Evolutionary conservation across 2,113 vertebrate genomes (phyloP), one percentile per base, ranked within the genome.

Genomic region (Xiphophorus couchianus): DNA sequence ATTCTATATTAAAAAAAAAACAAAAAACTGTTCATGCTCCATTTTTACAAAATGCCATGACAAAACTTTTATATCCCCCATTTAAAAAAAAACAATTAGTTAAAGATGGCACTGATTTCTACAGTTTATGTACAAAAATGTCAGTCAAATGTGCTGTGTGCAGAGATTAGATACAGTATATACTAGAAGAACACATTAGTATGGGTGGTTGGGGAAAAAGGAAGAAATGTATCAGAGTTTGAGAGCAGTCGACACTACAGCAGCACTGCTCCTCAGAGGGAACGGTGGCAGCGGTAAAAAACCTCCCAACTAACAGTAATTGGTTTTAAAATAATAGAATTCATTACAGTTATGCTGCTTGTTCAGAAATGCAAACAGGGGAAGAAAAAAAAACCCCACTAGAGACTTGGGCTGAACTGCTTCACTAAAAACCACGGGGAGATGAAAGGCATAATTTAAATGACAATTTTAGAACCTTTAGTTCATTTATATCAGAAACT

Each of bases 271-370:
- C 93, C 92, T 90, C 84, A 79, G 94, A 95, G 94, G 92, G 74
- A 63, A 78, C 37, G 84, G 90, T 91, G 88, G 77, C 83, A 69
- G 82, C 80, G 28, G 84, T 69, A 83, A 81, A 90, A 87, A 89
- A 81, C 84, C 88, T 84, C 76, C 86, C 89, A 93, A 92, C 91
- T 92, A 93, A 91, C 92, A 88, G 93, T 94, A 95, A 95, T 94
- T 95, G 93, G 93, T 91, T 94, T 95, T 92, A 93, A 94, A 95
- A 94, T 93, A 92, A 93, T 94, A 92, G 91, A 93, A 94, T 94
- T 95, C 92, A 94, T 94, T 94, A 94, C 88, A 86, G 86, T 91
- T 93, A 91, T 86, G 80, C 89, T 76, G 84, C 92, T 94, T 94
- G 90, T 94, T 94, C 90, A 88, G 91, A 93, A 91, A 93, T 91